Evolutionary conservation across 2,797 vertebrate species (phyloP), one percentile per base, ranked within the genome.

Genomic region (Serranus cabrilla): DNA sequence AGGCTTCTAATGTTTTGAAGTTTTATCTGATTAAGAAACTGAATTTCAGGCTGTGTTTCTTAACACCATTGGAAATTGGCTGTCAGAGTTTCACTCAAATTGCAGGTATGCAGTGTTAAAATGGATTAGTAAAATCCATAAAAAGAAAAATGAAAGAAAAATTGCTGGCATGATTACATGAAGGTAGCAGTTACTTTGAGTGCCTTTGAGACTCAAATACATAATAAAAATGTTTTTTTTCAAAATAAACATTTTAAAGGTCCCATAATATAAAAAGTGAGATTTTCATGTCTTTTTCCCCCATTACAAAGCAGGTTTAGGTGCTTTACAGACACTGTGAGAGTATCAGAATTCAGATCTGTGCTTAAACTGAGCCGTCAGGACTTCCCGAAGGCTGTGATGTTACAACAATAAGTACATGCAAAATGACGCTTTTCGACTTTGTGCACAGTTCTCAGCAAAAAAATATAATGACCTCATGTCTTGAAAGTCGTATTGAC

Each of bases 1-100:
- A 87, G 76, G 61, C 71, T 71, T 80, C 75, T 78, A 60, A 80
- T 76, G 79, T 87, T 91, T 85, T 87, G 83, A 93, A 85, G 87
- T 86, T 87, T 84, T 82, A 94, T 94, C 90, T 90, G 88, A 91
- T 93, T 81, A 87, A 74, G 78, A 87, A 85, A 89, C 89, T 73
- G 50, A 82, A 87, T 90, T 83, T 71, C 59, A 71, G 83, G 37
- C 78, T 65, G 73, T 70, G 74, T 82, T 76, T 89, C 80, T 82
- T 67, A 78, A 71, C 57, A 63, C 78, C 60, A 34, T 74, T 78
- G 72, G 59, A 87, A 87, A 83, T 71, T 71, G 70, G 61, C 74
- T 79, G 82, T 85, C 80, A 71, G 34, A 72, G 63, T 70, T 69
- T 76, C 61, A 62, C 23, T 47, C 31, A 83, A 84, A 81, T 87